Conservation (phyloP, 2,113 vertebrate species). For the Puma concolor region DNA sequence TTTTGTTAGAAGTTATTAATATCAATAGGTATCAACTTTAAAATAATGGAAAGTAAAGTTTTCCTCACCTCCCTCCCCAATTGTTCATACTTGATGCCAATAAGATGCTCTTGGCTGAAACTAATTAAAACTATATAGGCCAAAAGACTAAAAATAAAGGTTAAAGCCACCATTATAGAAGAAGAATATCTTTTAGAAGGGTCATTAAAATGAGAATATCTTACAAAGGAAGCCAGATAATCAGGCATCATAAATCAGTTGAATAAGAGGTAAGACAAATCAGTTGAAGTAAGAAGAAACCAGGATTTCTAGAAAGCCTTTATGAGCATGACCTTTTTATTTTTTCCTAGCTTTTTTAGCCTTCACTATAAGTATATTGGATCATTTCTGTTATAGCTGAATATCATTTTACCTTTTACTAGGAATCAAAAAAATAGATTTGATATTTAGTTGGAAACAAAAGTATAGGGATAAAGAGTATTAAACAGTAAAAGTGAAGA, state of each 20-base stretch:
- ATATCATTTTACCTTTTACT: not conserved
- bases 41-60: not conserved
- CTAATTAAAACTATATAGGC: not conserved
- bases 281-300: not conserved
- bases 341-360: not conserved
- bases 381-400: not conserved
- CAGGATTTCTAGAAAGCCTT: not conserved
- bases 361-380: not conserved
- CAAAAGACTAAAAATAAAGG: not conserved
- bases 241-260: not conserved
- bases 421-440: not conserved
- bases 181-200: not conserved
- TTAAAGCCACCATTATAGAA: not conserved
- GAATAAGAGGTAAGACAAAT: not conserved
- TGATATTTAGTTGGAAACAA: not conserved
- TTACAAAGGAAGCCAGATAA: not conserved
- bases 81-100: not conserved
- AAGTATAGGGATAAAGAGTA: not conserved
- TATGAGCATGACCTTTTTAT: not conserved
- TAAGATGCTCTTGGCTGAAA: not conserved
- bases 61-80: not conserved
- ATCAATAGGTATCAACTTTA: not conserved
- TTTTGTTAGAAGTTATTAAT: not conserved
- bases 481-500: not conserved
- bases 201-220: not conserved